Evolutionary conservation across 2,113 vertebrate genomes (phyloP), one percentile per base, ranked within the genome.

Genomic region (cattle (Bos taurus)): DNA sequence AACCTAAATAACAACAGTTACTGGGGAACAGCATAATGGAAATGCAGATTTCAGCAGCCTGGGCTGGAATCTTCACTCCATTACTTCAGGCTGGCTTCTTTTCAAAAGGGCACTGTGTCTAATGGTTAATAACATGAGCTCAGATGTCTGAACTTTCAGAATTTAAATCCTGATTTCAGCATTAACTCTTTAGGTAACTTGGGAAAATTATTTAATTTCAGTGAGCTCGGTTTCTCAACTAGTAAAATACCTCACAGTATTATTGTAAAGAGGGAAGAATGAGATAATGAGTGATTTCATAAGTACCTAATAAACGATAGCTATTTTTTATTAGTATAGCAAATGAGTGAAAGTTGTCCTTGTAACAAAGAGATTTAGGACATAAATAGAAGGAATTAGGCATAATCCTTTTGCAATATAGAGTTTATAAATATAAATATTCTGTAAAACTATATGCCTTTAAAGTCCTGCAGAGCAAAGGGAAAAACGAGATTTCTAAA

Each of bases 401-500:
- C 67, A 54, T 4, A 21, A 71, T 46, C 26, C 0, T 86, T 91
- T 46, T 23, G 2, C 23, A 92, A 74, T 86, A 67, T 23, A 50
- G 8, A 64, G 14, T 88, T 71, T 81, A 59, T 62, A 93, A 94
- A 82, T 64, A 77, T 46, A 96, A 80, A 85, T 59, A 92, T 77
- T 77, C 90, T 54, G 25, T 13, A 36, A 92, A 78, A 90, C 46
- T 81, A 59, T 2, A 46, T 19, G 33, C 3, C 28, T 90, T 36
- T 77, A 86, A 78, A 90, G 15, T 91, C 33, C 26, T 26, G 15
- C 40, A 52, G 11, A 88, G 82, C 62, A 82, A 83, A 91, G 60
- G n/a, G 74, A 77, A 60, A 86, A 50, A 57, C 87, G 60, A 60
- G 4, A 95, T 97, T 93, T 98, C 74, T 95, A 85, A 93, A 67